Evolutionary conservation across 2,888 invertebrate species (phyloP), one percentile per base, ranked within the genome.

Genomic region (Scelioninae gen. 2): DNA sequence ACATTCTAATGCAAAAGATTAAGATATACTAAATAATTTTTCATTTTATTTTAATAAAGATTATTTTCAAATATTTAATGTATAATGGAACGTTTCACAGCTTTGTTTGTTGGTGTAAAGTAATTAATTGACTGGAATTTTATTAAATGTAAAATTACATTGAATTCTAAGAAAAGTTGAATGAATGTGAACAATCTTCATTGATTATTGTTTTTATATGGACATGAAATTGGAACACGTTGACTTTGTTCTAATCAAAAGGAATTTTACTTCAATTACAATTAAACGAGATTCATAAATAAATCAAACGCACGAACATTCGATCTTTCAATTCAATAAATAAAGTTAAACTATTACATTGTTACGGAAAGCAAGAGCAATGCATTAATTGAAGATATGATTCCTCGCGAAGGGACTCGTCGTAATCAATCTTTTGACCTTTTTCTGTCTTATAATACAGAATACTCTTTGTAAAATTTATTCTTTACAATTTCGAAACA

Each of bases 351-450:
- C 19, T 33, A 50, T 45, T 46, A 46, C 15, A 35, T 63, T 7
- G 50, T 63, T 43, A 41, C 41, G 22, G 33, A 16, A 61, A 63
- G 46, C 37, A 45, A 37, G 45, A 64, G 45, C 45, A 10, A 16
- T 19, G 25, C 52, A 63, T 53, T 45, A 64, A 67, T 67, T 67
- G 57, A 73, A 57, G 50, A 57, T 67, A 63, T 69, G 68, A 50
- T 68, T 70, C 70, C 64, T 73, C 65, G 72, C 64, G 68, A 68
- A 69, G 52, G 57, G 65, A 64, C 53, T 64, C 52, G 72, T 50
- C 22, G 78, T 77, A 78, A 81, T 81, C 80, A 77, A 78, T 79
- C 74, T 57, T 70, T 67, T 60, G 76, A 77, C 78, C 79, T 76
- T 76, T 50, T 78, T 48, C 9, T 76, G 75, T 77, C 80, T 78